Percentiles rank a stretch among this genome's conserved stretches.
Conservation (phyloP, 2,797 vertebrate genomes). For the Cryptoprocta ferox region DNA sequence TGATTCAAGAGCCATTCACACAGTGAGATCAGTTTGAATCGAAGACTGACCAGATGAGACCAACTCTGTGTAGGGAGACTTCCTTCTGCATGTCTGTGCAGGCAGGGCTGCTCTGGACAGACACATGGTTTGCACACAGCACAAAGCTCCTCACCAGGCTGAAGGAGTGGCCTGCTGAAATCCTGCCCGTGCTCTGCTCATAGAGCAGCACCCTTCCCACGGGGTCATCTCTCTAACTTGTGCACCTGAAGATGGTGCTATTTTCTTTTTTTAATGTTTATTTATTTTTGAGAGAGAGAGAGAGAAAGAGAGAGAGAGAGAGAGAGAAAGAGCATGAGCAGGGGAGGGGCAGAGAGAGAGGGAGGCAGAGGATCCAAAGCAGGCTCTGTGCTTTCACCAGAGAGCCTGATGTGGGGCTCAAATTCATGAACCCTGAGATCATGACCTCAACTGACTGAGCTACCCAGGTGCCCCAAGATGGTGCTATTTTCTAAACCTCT, state of each 20-base stretch:
- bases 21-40: not conserved
- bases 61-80: not conserved
- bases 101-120: not conserved
- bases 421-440: too few species aligned
- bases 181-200: not conserved
- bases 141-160: not conserved
- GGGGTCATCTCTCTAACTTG: not conserved
- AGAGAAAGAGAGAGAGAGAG: too few species aligned
- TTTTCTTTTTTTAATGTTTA: not conserved
- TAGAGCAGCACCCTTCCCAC: not conserved
- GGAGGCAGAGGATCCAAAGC: too few species aligned
- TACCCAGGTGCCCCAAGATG: not conserved
- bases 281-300: too few species aligned
- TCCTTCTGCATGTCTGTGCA: not conserved
- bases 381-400: too few species aligned
- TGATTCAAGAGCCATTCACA: not conserved
- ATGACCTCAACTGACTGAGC: too few species aligned
- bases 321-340: too few species aligned
- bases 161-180: too few species aligned
- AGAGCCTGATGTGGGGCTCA: too few species aligned
- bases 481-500: not conserved
- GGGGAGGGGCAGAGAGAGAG: too few species aligned
- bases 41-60: not conserved
- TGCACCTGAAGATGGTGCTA: not conserved
- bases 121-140: rapidly evolving